Conservation (phyloP, 2,888 invertebrate species). For the Meiosimyza platycephala region DNA sequence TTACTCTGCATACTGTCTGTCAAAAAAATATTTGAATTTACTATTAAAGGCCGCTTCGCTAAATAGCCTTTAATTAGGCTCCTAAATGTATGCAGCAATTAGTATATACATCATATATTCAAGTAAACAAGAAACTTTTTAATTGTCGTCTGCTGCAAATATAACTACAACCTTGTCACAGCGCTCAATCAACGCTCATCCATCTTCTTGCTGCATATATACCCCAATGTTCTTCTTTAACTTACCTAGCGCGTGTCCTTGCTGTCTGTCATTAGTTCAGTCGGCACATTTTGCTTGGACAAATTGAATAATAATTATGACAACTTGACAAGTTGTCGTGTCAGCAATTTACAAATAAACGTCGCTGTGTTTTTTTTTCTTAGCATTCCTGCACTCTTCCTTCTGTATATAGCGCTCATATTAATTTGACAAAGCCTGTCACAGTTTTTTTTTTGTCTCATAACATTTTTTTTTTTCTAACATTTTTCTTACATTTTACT, state of each 20-base stretch:
- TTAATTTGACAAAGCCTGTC: slow-evolving; percentile 12
- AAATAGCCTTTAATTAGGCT: too few relatives aligned
- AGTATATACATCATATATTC: too few relatives aligned
- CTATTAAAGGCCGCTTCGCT: too few relatives aligned
- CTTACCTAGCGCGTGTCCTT: background rate
- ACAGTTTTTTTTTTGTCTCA: background rate
- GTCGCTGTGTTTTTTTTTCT: background rate
- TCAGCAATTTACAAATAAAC: background rate
- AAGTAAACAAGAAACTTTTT: too few relatives aligned
- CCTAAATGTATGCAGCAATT: too few relatives aligned
- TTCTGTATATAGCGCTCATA: background rate
- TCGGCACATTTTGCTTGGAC: slow-evolving; percentile 15
- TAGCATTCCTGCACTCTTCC: background rate
- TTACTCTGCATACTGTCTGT: too few relatives aligned
- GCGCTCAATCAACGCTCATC: too few relatives aligned
- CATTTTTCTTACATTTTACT: too few relatives aligned
- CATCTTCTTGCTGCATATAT: too few relatives aligned
- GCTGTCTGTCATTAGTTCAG: slow-evolving; percentile 1
- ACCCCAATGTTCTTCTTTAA: background rate
- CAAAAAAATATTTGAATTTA: too few relatives aligned
- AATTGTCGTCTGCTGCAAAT: too few relatives aligned
- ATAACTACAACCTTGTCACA: too few relatives aligned
- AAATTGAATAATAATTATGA: slow-evolving; percentile 39
- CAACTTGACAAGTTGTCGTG: slow-evolving; percentile 34
- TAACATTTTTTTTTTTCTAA: background rate